Conservation (phyloP, 2,113 vertebrate species). For the Fulica atra region DNA sequence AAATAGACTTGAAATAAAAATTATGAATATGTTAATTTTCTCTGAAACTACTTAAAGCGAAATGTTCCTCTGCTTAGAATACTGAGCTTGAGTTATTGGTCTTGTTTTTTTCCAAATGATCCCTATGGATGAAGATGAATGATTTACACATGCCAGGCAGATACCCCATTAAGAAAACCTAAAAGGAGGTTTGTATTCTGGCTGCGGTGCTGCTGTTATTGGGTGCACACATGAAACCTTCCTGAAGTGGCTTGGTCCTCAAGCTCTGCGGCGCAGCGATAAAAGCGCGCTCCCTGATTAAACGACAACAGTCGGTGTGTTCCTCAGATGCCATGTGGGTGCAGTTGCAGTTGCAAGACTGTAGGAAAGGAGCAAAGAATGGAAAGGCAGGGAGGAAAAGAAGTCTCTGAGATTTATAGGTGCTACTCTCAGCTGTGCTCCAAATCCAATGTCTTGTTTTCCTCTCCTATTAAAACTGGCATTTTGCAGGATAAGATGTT, state of each 20-base stretch:
- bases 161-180: neutral
- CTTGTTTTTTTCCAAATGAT: neutral
- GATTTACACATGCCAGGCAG: neutral
- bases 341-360: neutral
- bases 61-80: neutral
- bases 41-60: neutral
- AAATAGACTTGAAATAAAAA: neutral
- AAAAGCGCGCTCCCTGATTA: neutral
- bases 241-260: neutral
- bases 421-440: neutral
- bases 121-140: neutral
- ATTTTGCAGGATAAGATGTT: neutral
- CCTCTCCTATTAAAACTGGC: neutral
- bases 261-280: neutral
- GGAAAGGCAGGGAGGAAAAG: neutral
- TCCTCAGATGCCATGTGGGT: neutral
- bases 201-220: neutral
- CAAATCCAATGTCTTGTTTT: neutral
- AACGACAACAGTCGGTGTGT: neutral
- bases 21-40: neutral
- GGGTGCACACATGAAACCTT: neutral
- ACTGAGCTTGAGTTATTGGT: neutral
- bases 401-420: neutral
- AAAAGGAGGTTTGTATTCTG: neutral
- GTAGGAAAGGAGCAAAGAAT: neutral